phyloP scores from a whole-genome alignment of 2,888 invertebrate genomes.

The Trissonchulus latispiculum region DNA sequence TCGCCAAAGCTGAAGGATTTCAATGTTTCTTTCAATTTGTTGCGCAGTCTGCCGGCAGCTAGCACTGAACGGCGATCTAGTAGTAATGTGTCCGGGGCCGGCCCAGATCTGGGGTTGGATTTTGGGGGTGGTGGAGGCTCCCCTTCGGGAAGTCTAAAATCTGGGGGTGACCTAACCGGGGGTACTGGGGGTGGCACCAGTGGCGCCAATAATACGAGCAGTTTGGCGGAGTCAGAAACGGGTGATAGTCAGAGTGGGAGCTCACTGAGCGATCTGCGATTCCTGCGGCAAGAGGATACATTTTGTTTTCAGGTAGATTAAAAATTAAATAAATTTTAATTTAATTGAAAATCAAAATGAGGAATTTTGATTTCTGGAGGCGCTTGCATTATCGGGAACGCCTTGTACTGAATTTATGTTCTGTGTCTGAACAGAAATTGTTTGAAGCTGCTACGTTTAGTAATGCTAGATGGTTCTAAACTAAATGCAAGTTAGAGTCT shows the following conservation, averaged over 20 bases:
- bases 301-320: background rate
- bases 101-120: too few species aligned
- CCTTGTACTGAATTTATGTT: too few species aligned
- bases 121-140: too few species aligned
- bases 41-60: constrained; percentile 59
- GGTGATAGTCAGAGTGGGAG: background rate
- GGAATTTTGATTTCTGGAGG: too few species aligned
- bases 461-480: too few species aligned
- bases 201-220: background rate
- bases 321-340: too few species aligned
- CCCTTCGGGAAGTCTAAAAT: constrained; percentile 1
- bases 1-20: constrained; percentile 74
- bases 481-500: too few species aligned
- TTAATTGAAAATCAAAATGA: too few species aligned
- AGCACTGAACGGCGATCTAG: background rate
- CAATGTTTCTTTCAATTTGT: constrained; percentile 74
- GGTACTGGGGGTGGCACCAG: background rate
- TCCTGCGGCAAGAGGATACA: background rate
- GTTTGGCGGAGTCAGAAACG: background rate
- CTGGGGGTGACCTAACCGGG: background rate
- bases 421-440: too few species aligned
- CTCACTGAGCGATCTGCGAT: background rate
- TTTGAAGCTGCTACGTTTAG: too few species aligned
- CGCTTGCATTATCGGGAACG: too few species aligned
- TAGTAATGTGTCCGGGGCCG: background rate